A percentile compares a stretch with the other conserved stretches of the same genome.
Evolutionary conservation across 2,113 vertebrate species (phyloP).

Genomic region (Pelvicachromis taeniatus): DNA sequence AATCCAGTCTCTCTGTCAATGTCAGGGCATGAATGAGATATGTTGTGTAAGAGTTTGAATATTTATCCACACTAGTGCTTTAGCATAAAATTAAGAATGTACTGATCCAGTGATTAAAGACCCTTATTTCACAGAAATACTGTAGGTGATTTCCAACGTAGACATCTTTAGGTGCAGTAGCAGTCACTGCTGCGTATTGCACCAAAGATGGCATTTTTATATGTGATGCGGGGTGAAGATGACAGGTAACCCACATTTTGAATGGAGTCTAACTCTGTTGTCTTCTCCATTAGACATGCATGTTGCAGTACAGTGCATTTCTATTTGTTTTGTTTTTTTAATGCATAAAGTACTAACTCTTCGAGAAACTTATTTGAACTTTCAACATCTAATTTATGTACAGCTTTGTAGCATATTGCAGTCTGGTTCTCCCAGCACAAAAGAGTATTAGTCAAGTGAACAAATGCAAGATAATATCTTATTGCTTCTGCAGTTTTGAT

Average conservation of each 20-base stretch:
- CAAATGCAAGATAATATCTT: slow-evolving; percentile 17
- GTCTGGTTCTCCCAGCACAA: slow-evolving; percentile 26
- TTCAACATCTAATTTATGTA: slow-evolving; percentile 12
- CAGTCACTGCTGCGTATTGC: neutral
- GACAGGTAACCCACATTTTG: slow-evolving; percentile 37
- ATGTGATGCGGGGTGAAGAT: slow-evolving; percentile 16
- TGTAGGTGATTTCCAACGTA: neutral
- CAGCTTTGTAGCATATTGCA: slow-evolving; percentile 20
- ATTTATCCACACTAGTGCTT: slow-evolving; percentile 43
- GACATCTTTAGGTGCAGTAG: neutral
- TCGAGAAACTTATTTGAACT: neutral
- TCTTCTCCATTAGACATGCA: slow-evolving; percentile 24
- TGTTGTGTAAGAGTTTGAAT: slow-evolving; percentile 32
- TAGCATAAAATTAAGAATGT: slow-evolving; percentile 41
- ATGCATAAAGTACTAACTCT: slow-evolving; percentile 14
- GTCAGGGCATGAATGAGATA: slow-evolving; percentile 16
- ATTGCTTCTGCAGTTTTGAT: slow-evolving; percentile 15
- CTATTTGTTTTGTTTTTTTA: slow-evolving; percentile 13
- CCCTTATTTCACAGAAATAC: neutral
- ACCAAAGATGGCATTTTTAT: neutral
- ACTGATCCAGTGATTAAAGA: slow-evolving; percentile 51
- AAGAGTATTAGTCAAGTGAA: slow-evolving; percentile 41
- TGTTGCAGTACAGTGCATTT: neutral
- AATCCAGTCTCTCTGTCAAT: slow-evolving; percentile 7
- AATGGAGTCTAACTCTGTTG: slow-evolving; percentile 16